A percentile compares a stretch with the other conserved stretches of the same genome.
Conservation (phyloP, 2,797 vertebrate species). For the Onychomys leucogaster region DNA sequence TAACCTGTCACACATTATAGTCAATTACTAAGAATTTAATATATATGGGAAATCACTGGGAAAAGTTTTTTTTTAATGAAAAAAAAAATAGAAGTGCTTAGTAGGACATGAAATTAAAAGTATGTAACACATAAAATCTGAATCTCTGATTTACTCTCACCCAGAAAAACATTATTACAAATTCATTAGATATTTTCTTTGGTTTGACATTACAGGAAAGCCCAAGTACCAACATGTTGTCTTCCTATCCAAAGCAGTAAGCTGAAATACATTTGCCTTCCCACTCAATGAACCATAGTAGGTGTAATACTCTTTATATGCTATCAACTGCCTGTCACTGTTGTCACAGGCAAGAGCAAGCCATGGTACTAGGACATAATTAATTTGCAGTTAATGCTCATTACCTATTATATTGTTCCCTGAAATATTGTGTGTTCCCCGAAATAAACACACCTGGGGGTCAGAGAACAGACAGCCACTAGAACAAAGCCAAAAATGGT, state of each 20-base stretch:
- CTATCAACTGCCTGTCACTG: neutral
- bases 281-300: neutral
- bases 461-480: no score
- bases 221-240: neutral
- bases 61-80: conserved; percentile 11
- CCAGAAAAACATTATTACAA: neutral
- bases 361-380: no score
- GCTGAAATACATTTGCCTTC: neutral
- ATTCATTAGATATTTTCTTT: neutral
- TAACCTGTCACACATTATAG: neutral
- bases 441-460: no score
- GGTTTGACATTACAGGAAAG: neutral
- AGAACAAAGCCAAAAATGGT: no score
- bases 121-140: neutral
- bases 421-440: no score
- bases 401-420: neutral
- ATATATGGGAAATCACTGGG: neutral
- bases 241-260: neutral
- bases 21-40: conserved; percentile 34
- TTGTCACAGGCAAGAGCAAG: neutral
- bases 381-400: neutral
- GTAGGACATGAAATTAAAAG: neutral
- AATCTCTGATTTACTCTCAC: neutral
- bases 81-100: conserved; percentile 23
- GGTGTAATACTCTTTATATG: rapidly evolving